A percentile compares a stretch with the other conserved stretches of the same genome.
These are phyloP conservation scores for Gadus macrocephalus DNA, from an alignment of 2,113 vertebrate genomes.

Conservation along the genomic window DNA sequence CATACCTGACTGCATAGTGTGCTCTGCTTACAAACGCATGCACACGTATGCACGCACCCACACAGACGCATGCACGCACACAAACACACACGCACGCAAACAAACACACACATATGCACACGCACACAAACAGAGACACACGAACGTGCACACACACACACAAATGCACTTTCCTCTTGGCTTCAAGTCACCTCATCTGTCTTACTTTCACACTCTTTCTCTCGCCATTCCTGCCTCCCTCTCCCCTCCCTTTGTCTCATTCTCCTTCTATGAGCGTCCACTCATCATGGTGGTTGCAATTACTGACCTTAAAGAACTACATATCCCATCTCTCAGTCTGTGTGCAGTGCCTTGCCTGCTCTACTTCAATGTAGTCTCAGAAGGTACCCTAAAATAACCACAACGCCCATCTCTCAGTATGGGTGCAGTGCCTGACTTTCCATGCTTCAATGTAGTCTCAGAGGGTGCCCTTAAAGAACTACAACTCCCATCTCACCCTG, in stretches of 20 bases:
- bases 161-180: slow-evolving; percentile 2
- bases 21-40: slow-evolving; percentile 15
- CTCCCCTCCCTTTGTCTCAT: slow-evolving; percentile 20
- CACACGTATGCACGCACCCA: neutral
- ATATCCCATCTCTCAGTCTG: neutral
- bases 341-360: slow-evolving; percentile 74
- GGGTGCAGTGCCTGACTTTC: slow-evolving; percentile 70
- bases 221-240: slow-evolving; percentile 16
- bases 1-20: slow-evolving; percentile 38
- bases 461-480: slow-evolving; percentile 86
- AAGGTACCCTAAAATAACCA: slow-evolving; percentile 85
- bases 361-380: slow-evolving; percentile 98
- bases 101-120: neutral
- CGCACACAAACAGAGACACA: neutral
- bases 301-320: slow-evolving; percentile 76
- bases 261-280: slow-evolving; percentile 34
- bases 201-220: slow-evolving; percentile 26
- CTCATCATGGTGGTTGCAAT: slow-evolving; percentile 39
- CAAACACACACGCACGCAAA: neutral
- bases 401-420: neutral
- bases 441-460: slow-evolving; percentile 99
- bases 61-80: neutral
- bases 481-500: too few relatives aligned
- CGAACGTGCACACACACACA: neutral
- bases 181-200: slow-evolving; percentile 36